Conservation (phyloP, 2,113 vertebrate genomes). For the Poecilia latipinna region DNA sequence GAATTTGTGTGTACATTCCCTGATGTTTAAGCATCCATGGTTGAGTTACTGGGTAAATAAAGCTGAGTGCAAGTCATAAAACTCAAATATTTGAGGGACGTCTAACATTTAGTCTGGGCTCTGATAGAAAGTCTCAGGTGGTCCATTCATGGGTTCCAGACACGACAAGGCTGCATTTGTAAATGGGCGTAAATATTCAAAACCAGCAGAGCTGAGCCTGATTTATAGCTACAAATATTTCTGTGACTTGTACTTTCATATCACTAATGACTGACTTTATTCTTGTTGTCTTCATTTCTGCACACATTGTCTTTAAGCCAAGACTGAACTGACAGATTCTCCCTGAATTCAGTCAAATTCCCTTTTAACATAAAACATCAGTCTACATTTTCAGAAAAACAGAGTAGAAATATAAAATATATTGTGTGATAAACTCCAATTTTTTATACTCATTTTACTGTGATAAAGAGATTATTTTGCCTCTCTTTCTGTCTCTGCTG, state of each 20-base stretch:
- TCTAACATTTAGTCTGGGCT: neutral
- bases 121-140: slow-evolving; percentile 14
- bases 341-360: too few species aligned
- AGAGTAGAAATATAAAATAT: too few species aligned
- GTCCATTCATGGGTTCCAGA: neutral
- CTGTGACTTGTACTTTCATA: neutral
- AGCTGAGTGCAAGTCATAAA: slow-evolving; percentile 19
- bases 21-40: neutral
- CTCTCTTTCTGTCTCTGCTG: neutral
- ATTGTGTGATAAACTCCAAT: too few species aligned
- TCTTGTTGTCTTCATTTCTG: too few species aligned
- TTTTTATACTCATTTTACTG: too few species aligned
- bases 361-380: too few species aligned
- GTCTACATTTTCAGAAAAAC: too few species aligned
- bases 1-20: neutral
- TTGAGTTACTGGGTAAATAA: slow-evolving; percentile 24
- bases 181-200: slow-evolving; percentile 41
- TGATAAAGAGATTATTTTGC: slow-evolving; percentile 2
- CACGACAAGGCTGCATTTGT: slow-evolving; percentile 8
- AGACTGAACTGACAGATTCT: too few species aligned
- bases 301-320: too few species aligned
- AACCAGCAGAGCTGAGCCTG: neutral
- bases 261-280: neutral
- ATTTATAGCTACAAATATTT: slow-evolving; percentile 9
- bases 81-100: neutral